Conservation (phyloP, 2,888 invertebrate genomes). For the Hirtodrosophila histrioides region DNA sequence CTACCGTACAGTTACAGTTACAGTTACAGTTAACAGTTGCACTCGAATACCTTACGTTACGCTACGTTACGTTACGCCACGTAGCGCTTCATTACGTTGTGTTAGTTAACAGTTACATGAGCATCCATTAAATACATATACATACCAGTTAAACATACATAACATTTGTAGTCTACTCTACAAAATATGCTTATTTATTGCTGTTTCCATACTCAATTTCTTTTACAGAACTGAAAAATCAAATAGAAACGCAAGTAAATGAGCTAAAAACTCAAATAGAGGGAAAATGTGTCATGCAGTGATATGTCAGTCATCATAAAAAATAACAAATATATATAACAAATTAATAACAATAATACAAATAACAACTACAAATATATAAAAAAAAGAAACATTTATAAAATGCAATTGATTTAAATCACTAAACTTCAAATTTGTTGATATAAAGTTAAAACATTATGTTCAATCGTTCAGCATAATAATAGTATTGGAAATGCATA, state of each 20-base stretch:
- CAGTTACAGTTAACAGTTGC: conserved; percentile 37
- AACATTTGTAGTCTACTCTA: conserved; percentile 84
- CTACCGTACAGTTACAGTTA: conserved; percentile 33
- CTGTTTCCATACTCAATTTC: conserved; percentile 85
- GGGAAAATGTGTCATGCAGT: conserved; percentile 98
- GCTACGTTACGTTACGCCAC: conserved; percentile 26
- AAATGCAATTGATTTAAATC: conserved; percentile 63
- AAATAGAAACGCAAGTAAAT: conserved; percentile 98
- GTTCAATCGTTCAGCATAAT: conserved; percentile 50
- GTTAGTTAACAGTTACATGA: conserved; percentile 45
- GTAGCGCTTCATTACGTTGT: conserved; percentile 23
- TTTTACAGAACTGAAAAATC: conserved; percentile 97
- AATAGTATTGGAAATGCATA: conserved; percentile 49
- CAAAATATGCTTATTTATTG: conserved; percentile 85
- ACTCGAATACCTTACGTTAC: conserved; percentile 35
- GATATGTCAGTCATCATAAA: conserved; percentile 86
- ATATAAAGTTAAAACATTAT: conserved; percentile 52
- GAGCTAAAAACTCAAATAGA: conserved; percentile 98
- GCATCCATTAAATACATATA: conserved; percentile 60
- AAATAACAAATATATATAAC: conserved; percentile 49
- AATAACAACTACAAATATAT: conserved; percentile 20
- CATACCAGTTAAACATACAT: conserved; percentile 68
- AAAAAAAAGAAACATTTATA: conserved; percentile 40
- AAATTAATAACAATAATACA: conserved; percentile 37
- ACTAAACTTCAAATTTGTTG: conserved; percentile 66